Evolutionary conservation across 2,113 vertebrate species (phyloP), one percentile per base, ranked within the genome.

Genomic region (Colaptes auratus): DNA sequence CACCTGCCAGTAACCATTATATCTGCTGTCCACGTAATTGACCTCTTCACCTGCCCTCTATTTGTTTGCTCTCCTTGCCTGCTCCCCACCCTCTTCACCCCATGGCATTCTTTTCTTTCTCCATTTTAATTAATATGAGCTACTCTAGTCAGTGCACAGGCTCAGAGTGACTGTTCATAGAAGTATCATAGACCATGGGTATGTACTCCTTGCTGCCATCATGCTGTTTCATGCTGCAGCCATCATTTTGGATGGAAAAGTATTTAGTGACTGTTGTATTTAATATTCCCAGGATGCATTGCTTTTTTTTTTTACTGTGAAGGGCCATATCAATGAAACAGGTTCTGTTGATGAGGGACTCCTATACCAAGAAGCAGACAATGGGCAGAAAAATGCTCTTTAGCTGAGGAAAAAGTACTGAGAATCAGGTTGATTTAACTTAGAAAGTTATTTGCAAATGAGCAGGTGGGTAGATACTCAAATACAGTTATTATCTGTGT

Each of bases 121-220:
- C n/a, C n/a, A 15, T 39, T 83, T 61, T 46, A 53, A 79, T 46
- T 27, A 42, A 33, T 1, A 2, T 8, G 19, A 15, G 20, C 39
- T 52, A 20, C 31, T 35, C 4, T 6, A 33, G 39, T 63, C 28
- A 67, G 39, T 21, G 42, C 11, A 28, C 9, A 28, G 17, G 46
- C 33, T 71, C 27, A 52, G 36, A 33, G 10, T 39, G 39, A 44
- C 33, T 20, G 39, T 61, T 83, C 23, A 15, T 9, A 35, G 44
- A n/a, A 8, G 35, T 59, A 70, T 56, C 35, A 39, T 14, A 58
- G 69, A 30, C 31, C n/a, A 16, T 5, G n/a, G 48, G 33, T 65
- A 46, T 5, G 3, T 1, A 2, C 35, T 35, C 0, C 9, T 55
- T 59, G 28, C 19, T 53, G 44, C 30, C 17, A 8, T 73, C 3